Conservation (phyloP, 2,797 vertebrate genomes). For the Nasua narica region DNA sequence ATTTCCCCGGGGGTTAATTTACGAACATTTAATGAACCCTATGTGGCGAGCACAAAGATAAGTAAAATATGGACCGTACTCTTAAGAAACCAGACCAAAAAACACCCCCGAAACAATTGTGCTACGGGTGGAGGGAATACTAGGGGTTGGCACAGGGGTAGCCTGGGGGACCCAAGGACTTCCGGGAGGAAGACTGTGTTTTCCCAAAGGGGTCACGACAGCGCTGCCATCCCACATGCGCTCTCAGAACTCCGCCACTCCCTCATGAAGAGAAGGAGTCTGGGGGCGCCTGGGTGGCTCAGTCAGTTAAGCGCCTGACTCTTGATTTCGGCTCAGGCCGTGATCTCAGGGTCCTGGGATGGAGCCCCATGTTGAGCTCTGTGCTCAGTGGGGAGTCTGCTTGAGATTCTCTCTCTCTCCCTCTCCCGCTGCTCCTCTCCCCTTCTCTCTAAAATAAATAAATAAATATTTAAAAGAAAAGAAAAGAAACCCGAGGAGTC, state of each 20-base stretch:
- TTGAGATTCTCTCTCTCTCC: background rate
- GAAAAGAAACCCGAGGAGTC: background rate
- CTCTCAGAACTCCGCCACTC: background rate
- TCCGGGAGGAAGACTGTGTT: background rate
- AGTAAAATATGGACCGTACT: background rate
- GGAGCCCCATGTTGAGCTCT: background rate
- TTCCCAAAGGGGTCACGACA: background rate
- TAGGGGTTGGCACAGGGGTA: background rate
- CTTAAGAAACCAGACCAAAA: background rate
- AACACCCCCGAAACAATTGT: no score
- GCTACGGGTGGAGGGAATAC: accelerated
- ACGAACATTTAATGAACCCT: background rate
- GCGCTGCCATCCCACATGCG: background rate
- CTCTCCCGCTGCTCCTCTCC: background rate
- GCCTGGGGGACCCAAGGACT: background rate
- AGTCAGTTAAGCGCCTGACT: background rate
- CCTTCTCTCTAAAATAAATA: background rate
- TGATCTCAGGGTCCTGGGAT: background rate
- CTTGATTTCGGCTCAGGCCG: background rate
- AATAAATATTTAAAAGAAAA: background rate
- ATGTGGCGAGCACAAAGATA: background rate
- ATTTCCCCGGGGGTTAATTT: no score
- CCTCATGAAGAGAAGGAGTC: background rate
- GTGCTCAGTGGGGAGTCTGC: background rate
- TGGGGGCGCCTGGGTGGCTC: background rate